Evolutionary conservation across 2,113 vertebrate species (phyloP), one percentile per base, ranked within the genome.

Genomic region (Ammospiza caudacuta): DNA sequence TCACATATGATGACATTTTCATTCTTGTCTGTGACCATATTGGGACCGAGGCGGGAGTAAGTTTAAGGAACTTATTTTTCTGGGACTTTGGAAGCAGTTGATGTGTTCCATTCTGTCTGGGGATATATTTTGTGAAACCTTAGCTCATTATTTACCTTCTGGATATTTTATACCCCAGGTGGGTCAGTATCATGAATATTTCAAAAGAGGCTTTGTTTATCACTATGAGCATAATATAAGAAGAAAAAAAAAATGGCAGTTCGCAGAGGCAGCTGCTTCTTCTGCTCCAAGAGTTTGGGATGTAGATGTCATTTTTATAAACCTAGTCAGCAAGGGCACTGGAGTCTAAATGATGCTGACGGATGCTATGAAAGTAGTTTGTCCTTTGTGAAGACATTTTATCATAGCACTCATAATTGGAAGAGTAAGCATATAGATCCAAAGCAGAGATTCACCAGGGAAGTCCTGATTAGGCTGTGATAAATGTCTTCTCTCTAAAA

Each of bases 121-220:
- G 31, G 44, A 72, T 84, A 27, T 68, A 47, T 84, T 81, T 87
- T 81, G 43, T 73, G 76, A 88, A 95, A 79, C 35, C 64, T 82
- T 91, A 89, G 33, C 47, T 94, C 33, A 52, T 82, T 90, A 93
- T 90, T 95, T 94, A 90, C 84, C 69, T 94, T 92, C 49, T 81
- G 33, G 49, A 89, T 88, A 79, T 92, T 86, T 91, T 72, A 80
- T 87, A 91, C 66, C 57, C 33, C 31, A 84, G 61, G 73, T 94
- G 79, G 87, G 73, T 49, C 44, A 66, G 43, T 61, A 39, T 57
- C 39, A 95, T 92, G 72, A 92, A 92, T 94, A 94, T 96, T 93
- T 72, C 24, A 69, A 72, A 72, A 58, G 72, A 29, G 46, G 37
- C 9, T 73, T 66, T 83, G 59, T 90, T 94, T 91, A 88, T 74